These are phyloP conservation scores for Drosophila biarmipes DNA, from an alignment of 1,140 invertebrate genomes.

Conservation along the genomic window DNA sequence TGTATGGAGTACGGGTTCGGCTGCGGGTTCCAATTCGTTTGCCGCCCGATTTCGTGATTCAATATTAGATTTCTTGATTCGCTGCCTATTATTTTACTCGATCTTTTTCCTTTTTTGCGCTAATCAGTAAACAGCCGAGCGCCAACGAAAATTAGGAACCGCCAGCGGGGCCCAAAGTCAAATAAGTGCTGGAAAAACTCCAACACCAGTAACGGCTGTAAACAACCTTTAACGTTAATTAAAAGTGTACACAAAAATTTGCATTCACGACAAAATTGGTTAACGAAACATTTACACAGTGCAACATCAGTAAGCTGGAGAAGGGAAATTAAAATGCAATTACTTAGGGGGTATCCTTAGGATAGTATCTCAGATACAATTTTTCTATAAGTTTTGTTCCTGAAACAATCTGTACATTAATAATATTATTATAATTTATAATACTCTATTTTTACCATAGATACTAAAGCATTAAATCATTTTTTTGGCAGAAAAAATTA, in stretches of 20 bases:
- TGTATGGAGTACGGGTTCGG: conserved; percentile 44
- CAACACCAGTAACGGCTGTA: conserved; percentile 43
- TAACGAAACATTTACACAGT: conserved; percentile 40
- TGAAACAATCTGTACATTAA: too few relatives aligned
- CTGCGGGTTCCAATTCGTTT: conserved; percentile 27
- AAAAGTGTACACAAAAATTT: conserved; percentile 74
- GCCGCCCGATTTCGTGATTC: conserved; percentile 61
- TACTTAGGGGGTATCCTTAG: too few relatives aligned
- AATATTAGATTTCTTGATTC: conserved; percentile 66
- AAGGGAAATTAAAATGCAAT: neutral
- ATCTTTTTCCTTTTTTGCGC: conserved; percentile 24
- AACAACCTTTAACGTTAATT: conserved; percentile 70
- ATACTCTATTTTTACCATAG: too few relatives aligned
- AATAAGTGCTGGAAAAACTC: conserved; percentile 62
- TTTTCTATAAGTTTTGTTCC: too few relatives aligned
- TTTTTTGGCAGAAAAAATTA: too few relatives aligned
- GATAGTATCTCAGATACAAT: too few relatives aligned
- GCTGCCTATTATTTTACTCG: conserved; percentile 39
- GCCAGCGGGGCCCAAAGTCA: conserved; percentile 37
- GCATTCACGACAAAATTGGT: conserved; percentile 79
- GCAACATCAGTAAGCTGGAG: neutral
- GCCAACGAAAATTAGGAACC: conserved; percentile 24
- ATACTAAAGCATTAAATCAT: too few relatives aligned
- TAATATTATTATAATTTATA: too few relatives aligned
- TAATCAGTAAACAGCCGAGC: conserved; percentile 54